Evolutionary conservation across 2,113 vertebrate species (phyloP), one percentile per base, ranked within the genome.

Genomic region (Pantherophis guttatus): DNA sequence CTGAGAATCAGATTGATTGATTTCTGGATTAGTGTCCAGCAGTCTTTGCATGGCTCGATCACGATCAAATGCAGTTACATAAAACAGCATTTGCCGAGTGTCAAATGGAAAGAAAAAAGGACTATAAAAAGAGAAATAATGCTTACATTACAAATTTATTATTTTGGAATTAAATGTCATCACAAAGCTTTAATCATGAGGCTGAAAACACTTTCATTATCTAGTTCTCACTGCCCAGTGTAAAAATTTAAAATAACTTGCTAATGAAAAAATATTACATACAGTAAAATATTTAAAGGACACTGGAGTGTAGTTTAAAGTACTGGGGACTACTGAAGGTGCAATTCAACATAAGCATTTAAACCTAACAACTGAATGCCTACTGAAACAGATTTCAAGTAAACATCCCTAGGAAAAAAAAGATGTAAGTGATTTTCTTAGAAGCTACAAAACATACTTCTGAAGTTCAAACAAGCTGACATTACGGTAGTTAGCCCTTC

Each of bases 21-120:
- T 99, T 97, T 99, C 99, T 95, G 99, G 99, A 97, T 99, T 99
- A 53, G 99, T 99, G 96, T 99, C 99, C 93, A 99, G 98, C 10
- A 99, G 97, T 94, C 99, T 98, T 91, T 99, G 99, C 99, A 99
- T 99, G 97, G 99, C 99, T 96, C 99, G 98, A 95, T 99, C 99
- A 1, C 99, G 98, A 96, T 99, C 99, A 97, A 99, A 99, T n/a
- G 99, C 99, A n/a, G 99, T 99, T 65, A 99, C 99, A 62, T 99
- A 99, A 96, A 99, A 99, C 89, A 99, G 97, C 99, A 99, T 99
- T 98, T 99, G 99, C 95, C 99, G 98, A 33, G 99, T 99, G 96
- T 99, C 99, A 96, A 99, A 99, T 0, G 99, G 99, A 97, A 99
- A 99, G 98, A 99, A 99, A 98, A 99, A 99, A 0, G 99, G 99